Evolutionary conservation across 2,113 vertebrate species (phyloP).

Genomic region (Neolamprologus longior): DNA sequence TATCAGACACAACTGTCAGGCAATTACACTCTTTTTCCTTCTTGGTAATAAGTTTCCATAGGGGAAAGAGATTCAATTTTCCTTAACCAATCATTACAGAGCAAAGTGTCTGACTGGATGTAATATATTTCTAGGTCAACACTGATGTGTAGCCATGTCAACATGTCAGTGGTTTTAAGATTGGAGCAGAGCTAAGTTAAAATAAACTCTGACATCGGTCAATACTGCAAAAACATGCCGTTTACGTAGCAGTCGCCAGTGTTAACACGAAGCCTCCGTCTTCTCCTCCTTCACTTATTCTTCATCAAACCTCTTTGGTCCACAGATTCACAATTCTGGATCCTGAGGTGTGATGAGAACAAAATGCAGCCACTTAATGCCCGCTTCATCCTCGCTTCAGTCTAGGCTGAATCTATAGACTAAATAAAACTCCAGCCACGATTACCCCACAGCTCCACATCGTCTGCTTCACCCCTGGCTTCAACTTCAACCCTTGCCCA

Average conservation of each 20-base stretch:
- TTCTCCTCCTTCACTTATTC: background rate
- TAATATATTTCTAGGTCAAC: background rate
- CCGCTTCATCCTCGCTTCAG: background rate
- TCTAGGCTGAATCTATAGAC: background rate
- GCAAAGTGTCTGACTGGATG: background rate
- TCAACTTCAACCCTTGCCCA: slow-evolving; percentile 21
- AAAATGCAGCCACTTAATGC: background rate
- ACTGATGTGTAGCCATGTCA: background rate
- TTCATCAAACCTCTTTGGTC: background rate
- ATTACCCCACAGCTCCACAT: background rate
- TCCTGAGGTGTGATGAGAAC: background rate
- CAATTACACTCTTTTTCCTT: background rate
- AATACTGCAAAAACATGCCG: background rate
- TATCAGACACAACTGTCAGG: background rate
- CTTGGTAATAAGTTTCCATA: background rate
- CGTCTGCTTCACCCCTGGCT: slow-evolving; percentile 1
- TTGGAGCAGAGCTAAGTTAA: background rate
- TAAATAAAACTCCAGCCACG: background rate
- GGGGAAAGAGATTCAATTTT: background rate
- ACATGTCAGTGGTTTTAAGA: background rate
- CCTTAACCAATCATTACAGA: background rate
- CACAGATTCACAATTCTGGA: background rate
- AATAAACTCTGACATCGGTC: background rate
- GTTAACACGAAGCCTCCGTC: background rate
- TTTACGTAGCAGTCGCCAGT: background rate